Evolutionary conservation across 2,113 vertebrate genomes (phyloP), one percentile per base, ranked within the genome.

Genomic region (Cacatua alba): DNA sequence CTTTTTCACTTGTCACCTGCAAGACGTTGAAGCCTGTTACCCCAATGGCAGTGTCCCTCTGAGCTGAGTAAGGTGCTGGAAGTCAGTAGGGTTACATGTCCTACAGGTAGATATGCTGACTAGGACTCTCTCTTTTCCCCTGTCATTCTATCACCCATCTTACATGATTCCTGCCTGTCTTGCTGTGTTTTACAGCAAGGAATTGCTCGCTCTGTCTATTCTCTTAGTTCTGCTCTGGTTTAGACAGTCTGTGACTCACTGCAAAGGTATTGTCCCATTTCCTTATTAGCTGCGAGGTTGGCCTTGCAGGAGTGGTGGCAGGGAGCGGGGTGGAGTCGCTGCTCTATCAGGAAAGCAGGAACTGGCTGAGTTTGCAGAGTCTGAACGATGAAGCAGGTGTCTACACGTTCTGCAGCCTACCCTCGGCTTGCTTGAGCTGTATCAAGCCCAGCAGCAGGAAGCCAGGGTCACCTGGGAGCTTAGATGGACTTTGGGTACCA

Each of bases 391-490:
- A 48, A 60, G 75, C 86, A 79, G 93, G 93, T 82, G 60, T 3
- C 77, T 17, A 87, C 71, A 24, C 3, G 17, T 57, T 20, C 70
- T 2, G 13, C 12, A 83, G 77, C 89, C 64, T 3, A 16, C 1
- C 25, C 75, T n/a, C 20, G 0, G 24, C 57, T 18, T 2, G 19
- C 23, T 16, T 10, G 82, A 0, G 1, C 8, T 2, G 0, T 8
- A 0, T 4, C 65, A 9, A 62, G 3, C 23, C 18, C 1, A 17
- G 55, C 39, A 33, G 33, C 29, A 1, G 37, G 7, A 23, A 20
- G 10, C 4, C 35, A 57, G 25, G 37, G 13, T 29, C 64, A 5
- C 23, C 10, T 6, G 31, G 20, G 31, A 24, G 21, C 46, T 41
- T 7, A 2, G 52, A n/a, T 3, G 91, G 72, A 52, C 28, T 35